A percentile compares a stretch with the other conserved stretches of the same genome.
These are phyloP conservation scores for human (Homo sapiens) DNA, from an alignment of 2,113 vertebrate species.

Conservation along the genomic window GRCh38 chr11:37646001-37646500, in stretches of 20 bases:
- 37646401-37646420: not conserved
- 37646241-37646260: not conserved
- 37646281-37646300: not conserved
- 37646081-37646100: not conserved
- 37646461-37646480: not conserved
- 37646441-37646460: not conserved
- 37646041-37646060: not conserved
- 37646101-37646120: not conserved
- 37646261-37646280: not conserved
- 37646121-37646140: not conserved
- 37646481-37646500: not conserved
- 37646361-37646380: not conserved
- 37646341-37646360: not conserved
- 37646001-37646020: not conserved
- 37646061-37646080: not conserved
- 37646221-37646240: not conserved
- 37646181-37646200: not conserved
- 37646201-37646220: not conserved
- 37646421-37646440: not conserved
- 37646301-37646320: not conserved
- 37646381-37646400: fast-evolving
- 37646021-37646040: not conserved
- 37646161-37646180: not conserved
- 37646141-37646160: not conserved
- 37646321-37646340: not conserved